Percentiles rank a stretch among this genome's conserved stretches.
These are phyloP conservation scores for Phyto melanocephala DNA, from an alignment of 2,888 invertebrate species.

Conservation along the genomic window DNA sequence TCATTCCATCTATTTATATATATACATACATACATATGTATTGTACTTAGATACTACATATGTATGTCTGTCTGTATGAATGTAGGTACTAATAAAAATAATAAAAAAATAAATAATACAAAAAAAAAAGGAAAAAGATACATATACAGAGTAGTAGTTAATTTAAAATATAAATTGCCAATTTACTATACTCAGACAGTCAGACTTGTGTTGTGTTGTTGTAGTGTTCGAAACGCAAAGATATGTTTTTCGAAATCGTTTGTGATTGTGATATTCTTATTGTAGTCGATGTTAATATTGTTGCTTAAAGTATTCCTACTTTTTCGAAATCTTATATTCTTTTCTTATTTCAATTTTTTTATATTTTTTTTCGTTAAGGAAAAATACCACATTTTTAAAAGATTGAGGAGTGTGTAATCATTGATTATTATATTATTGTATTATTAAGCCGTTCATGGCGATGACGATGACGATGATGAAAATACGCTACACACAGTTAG, in stretches of 20 bases:
- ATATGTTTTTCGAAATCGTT: constrained; percentile 40
- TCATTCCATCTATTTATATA: neutral
- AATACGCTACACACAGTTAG: constrained; percentile 33
- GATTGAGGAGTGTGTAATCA: constrained; percentile 52
- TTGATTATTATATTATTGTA: constrained; percentile 45
- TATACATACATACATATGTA: neutral
- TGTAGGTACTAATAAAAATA: constrained; percentile 38
- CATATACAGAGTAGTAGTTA: constrained; percentile 47
- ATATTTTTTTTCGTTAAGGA: too few species aligned
- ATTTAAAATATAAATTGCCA: constrained; percentile 61
- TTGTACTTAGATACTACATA: neutral
- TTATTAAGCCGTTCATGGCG: constrained; percentile 55
- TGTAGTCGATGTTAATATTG: neutral
- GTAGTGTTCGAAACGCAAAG: constrained; percentile 47
- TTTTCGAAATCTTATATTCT: neutral
- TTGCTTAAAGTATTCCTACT: neutral
- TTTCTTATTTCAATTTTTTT: neutral
- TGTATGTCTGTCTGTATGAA: neutral
- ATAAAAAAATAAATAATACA: constrained; percentile 35
- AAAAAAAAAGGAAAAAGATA: constrained; percentile 2
- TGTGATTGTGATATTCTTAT: constrained; percentile 32
- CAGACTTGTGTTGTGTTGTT: constrained; percentile 35
- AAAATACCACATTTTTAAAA: constrained; percentile 18
- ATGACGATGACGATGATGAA: constrained; percentile 31
- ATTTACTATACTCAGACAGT: constrained; percentile 53